Evolutionary conservation across 2,797 vertebrate species (phyloP), one percentile per base, ranked within the genome.

Genomic region (Bryconaethiops microstoma): DNA sequence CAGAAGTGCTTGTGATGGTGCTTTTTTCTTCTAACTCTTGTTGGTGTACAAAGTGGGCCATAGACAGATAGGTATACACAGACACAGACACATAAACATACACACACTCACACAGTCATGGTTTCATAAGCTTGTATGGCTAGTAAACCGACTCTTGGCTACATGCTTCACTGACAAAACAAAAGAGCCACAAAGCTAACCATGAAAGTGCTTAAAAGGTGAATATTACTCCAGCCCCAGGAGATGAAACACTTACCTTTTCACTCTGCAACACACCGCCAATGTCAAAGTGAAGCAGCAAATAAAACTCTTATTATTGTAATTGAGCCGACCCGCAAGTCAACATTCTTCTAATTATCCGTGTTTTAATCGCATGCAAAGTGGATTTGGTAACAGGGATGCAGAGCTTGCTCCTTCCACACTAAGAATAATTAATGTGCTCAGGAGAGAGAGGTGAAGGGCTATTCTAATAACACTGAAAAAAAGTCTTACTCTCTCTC

Each of bases 1-100:
- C 92, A 92, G 75, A 81, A 86, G 88, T 82, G 82, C 79, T 4
- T 0, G 25, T 91, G 92, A 93, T 93, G 79, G 74, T 65, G 82
- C 35, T 87, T 86, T 80, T 86, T 72, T 85, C 81, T 65, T 74
- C 77, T 48, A 21, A 82, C 76, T 84, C 80, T 81, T 82, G 50
- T 79, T 86, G 83, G 79, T 84, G 70, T 86, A 68, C 78, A 83
- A 91, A 92, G 84, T 92, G 89, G 88, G 82, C 82, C 90, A 86
- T 10, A 77, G 54, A 45, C 50, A 76, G 60, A 65, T n/a, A n/a
- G n/a, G n/a, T 39, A 64, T 7, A 50, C 5, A 48, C 54, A 9
- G 9, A 62, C 55, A 65, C 63, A 65, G 29, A 19, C 35, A 65
- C 13, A 69, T 5, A 59, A 29, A 25, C 16, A 64, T 65, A 65